Conservation (phyloP, 2,888 invertebrate species). For the Sphecodes monilicornis region DNA sequence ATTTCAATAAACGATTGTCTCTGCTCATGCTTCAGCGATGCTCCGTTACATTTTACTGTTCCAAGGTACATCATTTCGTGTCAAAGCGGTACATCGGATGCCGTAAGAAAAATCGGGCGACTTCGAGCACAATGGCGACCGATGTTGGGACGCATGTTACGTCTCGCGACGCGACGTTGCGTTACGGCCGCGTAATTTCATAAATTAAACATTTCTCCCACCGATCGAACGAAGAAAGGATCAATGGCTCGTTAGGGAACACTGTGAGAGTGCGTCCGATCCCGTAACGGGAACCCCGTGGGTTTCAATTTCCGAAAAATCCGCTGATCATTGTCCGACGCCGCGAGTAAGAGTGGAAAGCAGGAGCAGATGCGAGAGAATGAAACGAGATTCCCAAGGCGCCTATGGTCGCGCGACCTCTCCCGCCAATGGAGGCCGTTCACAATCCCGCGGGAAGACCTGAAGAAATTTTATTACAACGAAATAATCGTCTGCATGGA, state of each 20-base stretch:
- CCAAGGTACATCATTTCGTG: constrained; percentile 12
- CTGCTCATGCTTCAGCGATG: neutral
- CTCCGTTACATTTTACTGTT: constrained; percentile 41
- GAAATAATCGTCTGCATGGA: too few species aligned
- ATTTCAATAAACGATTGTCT: constrained; percentile 1
- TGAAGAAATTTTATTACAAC: neutral
- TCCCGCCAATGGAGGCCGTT: neutral
- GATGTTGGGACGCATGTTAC: constrained; percentile 1
- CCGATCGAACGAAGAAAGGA: constrained; percentile 43
- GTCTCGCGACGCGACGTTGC: neutral
- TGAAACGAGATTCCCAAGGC: constrained; percentile 31
- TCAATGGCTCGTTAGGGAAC: constrained; percentile 46
- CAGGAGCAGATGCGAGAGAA: neutral
- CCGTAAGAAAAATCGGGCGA: constrained; percentile 16
- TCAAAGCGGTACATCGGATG: constrained; percentile 39
- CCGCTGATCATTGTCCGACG: constrained; percentile 37
- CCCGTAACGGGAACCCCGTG: constrained; percentile 44
- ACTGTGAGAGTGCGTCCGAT: constrained; percentile 24
- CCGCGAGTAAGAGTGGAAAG: constrained; percentile 17
- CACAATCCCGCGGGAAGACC: neutral
- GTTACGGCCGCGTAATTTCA: constrained; percentile 40
- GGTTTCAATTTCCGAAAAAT: constrained; percentile 35
- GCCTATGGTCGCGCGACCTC: too few species aligned
- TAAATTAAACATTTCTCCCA: constrained; percentile 63
- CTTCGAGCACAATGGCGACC: constrained; percentile 27